Conservation (phyloP, 2,888 invertebrate species). For the Escarpia spicata region DNA sequence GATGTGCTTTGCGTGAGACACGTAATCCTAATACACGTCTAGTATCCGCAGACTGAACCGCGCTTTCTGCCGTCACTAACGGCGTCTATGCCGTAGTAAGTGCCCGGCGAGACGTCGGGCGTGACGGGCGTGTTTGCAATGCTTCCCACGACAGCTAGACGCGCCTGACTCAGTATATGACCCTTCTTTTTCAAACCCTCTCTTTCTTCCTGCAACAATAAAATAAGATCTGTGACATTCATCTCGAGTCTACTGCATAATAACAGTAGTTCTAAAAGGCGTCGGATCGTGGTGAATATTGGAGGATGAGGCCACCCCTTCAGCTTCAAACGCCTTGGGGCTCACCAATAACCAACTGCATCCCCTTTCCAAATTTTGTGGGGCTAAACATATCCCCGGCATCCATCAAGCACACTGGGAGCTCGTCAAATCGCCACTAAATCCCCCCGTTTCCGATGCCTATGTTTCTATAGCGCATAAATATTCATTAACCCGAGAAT, state of each 20-base stretch:
- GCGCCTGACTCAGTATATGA: constrained; percentile 23
- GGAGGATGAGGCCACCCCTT: no score
- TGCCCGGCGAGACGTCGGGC: neutral
- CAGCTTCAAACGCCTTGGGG: no score
- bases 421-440: no score
- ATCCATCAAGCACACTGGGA: no score
- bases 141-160: neutral
- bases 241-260: neutral
- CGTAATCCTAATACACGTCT: neutral
- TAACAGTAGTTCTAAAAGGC: neutral
- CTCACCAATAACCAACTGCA: no score
- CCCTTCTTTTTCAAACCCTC: constrained; percentile 33
- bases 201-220: neutral
- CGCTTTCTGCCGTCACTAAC: constrained; percentile 57
- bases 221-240: neutral
- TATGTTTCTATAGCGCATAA: no score
- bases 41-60: constrained; percentile 54
- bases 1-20: no score
- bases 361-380: no score
- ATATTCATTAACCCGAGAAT: no score
- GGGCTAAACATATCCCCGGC: no score
- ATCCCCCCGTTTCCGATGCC: no score
- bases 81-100: constrained; percentile 44
- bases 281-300: neutral
- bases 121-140: neutral